Percentiles rank a stretch among this genome's conserved stretches.
phyloP scores from a whole-genome alignment of 2,888 invertebrate genomes.

The Cerastis rubricosa region DNA sequence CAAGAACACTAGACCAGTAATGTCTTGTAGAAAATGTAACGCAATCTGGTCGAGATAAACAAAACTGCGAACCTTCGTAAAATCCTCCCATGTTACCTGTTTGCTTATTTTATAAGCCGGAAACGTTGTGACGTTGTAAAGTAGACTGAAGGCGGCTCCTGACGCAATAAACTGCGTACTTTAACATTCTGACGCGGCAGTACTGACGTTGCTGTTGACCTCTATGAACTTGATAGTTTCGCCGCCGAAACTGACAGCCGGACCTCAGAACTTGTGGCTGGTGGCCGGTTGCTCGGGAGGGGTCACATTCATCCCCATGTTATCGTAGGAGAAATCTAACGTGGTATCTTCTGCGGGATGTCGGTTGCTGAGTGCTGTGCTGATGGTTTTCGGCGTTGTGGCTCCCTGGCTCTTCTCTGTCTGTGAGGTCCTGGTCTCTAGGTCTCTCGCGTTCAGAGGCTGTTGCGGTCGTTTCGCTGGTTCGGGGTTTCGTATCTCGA shows the following conservation, averaged over 20 bases:
- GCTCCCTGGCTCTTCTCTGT: conserved; percentile 90
- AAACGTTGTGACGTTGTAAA: conserved; percentile 21
- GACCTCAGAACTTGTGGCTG: conserved; percentile 83
- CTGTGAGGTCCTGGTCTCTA: conserved; percentile 83
- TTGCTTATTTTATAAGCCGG: conserved; percentile 37
- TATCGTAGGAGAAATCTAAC: conserved; percentile 95
- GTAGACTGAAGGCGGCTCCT: not conserved
- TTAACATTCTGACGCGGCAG: conserved; percentile 42
- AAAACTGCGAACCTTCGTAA: conserved; percentile 8
- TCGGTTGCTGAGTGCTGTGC: conserved; percentile 93
- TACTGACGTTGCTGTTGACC: conserved; percentile 46
- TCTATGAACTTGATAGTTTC: conserved; percentile 71
- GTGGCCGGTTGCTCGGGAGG: conserved; percentile 87
- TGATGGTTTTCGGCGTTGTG: conserved; percentile 92
- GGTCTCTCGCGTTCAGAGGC: conserved; percentile 83
- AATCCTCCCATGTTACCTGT: conserved; percentile 26
- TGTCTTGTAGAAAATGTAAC: not conserved
- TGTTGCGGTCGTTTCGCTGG: conserved; percentile 82
- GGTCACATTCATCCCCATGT: conserved; percentile 94
- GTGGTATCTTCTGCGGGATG: conserved; percentile 95
- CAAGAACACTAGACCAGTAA: not conserved
- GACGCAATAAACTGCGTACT: conserved; percentile 14
- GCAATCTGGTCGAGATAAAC: conserved; percentile 7
- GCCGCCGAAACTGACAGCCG: conserved; percentile 71
- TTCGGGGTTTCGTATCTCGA: conserved; percentile 86